A percentile compares a stretch with the other conserved stretches of the same genome.
phyloP scores from a whole-genome alignment of 2,888 invertebrate species.

The Pemphredon lugubris region DNA sequence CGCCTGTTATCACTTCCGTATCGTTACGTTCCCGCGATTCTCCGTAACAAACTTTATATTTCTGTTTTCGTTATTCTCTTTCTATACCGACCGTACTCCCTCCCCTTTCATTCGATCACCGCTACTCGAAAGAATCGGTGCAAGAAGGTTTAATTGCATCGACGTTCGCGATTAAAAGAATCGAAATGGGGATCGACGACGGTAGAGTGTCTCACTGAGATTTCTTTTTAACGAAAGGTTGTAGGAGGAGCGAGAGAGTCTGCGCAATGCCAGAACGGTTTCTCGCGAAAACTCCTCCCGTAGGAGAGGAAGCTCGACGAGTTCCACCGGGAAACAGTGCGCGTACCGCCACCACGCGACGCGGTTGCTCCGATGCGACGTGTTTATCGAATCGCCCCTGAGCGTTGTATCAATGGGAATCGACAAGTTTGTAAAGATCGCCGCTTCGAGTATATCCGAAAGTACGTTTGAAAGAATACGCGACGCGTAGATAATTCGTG shows the following conservation, averaged over 20 bases:
- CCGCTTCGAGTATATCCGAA: no score
- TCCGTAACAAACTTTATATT: neutral
- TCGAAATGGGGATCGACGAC: constrained; percentile 19
- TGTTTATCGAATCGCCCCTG: neutral
- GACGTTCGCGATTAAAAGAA: neutral
- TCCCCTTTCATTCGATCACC: neutral
- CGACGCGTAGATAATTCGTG: no score
- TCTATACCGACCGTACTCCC: neutral
- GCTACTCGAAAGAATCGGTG: neutral
- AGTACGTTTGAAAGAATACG: no score
- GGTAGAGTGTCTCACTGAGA: constrained; percentile 7
- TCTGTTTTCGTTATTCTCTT: neutral
- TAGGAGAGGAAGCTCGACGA: constrained; percentile 62
- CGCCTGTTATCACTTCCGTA: neutral
- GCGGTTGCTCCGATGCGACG: constrained; percentile 68
- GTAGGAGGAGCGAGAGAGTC: constrained; percentile 47
- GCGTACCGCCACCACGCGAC: constrained; percentile 77
- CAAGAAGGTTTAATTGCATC: neutral
- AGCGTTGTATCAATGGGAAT: no score
- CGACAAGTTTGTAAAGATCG: no score
- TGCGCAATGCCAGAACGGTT: constrained; percentile 51
- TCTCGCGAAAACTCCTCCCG: constrained; percentile 51
- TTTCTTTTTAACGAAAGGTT: constrained; percentile 4
- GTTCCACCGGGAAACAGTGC: constrained; percentile 70
- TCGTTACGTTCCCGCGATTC: neutral